Evolutionary conservation across 2,113 vertebrate genomes (phyloP).

Genomic region (Oxygymnocypris stewartii): DNA sequence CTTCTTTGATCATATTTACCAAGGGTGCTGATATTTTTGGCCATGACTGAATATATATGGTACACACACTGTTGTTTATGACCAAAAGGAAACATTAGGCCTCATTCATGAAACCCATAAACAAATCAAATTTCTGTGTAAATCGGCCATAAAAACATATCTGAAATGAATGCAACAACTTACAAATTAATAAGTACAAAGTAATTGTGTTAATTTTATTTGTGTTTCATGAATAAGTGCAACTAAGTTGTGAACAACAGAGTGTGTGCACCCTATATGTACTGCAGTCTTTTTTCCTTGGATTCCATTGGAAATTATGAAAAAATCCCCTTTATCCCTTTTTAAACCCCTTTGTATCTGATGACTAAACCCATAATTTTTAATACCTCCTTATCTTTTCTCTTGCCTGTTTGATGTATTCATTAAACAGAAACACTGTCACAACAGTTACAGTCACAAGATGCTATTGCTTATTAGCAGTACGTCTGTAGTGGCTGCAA

Average conservation of each 20-base stretch:
- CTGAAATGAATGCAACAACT: neutral
- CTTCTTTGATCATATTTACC: no score
- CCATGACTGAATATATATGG: neutral
- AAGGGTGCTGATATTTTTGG: no score
- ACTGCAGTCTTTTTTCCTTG: neutral
- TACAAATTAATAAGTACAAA: neutral
- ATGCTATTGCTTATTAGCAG: neutral
- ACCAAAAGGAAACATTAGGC: neutral
- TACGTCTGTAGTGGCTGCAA: neutral
- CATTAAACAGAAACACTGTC: neutral
- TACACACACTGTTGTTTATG: neutral
- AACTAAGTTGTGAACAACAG: neutral
- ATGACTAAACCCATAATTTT: slow-evolving; percentile 1
- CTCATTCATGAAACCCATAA: neutral
- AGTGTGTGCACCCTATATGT: neutral
- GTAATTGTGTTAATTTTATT: neutral
- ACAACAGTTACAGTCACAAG: neutral
- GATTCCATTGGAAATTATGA: neutral
- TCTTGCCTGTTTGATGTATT: neutral
- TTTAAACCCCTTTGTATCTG: neutral
- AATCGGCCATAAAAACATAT: neutral
- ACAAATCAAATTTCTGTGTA: neutral
- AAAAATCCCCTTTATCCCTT: neutral
- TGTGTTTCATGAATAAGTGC: neutral
- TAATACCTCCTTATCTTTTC: neutral